phyloP scores from a whole-genome alignment of 2,113 vertebrate genomes.

The Pedetes capensis region DNA sequence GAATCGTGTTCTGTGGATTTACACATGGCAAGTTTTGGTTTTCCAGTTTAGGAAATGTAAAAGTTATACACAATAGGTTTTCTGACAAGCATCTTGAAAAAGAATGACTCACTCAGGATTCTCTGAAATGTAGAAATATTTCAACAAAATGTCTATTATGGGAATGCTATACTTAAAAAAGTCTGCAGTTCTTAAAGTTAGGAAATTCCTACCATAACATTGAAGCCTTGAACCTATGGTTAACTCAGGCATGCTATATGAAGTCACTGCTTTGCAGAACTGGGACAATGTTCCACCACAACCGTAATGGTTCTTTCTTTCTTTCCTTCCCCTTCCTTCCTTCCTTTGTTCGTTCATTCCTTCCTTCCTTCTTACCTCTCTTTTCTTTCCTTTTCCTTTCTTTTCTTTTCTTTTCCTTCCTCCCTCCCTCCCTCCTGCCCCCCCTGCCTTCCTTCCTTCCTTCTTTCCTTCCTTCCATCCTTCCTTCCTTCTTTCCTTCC shows the following conservation, averaged over 20 bases:
- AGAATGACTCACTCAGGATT: neutral
- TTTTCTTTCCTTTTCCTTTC: too few species aligned
- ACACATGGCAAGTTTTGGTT: neutral
- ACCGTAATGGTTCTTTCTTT: too few species aligned
- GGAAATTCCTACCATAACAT: neutral
- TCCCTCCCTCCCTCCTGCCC: too few species aligned
- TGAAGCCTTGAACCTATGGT: neutral
- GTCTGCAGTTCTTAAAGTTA: conserved; percentile 31
- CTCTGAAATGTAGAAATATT: neutral
- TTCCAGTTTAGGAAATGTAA: conserved; percentile 2
- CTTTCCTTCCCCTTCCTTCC: too few species aligned
- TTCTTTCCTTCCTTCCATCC: too few species aligned
- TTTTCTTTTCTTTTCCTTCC: too few species aligned
- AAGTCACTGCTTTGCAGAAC: neutral
- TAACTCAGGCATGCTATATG: too few species aligned
- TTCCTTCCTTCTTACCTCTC: too few species aligned
- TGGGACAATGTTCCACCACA: neutral
- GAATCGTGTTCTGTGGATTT: neutral
- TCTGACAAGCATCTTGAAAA: conserved; percentile 23
- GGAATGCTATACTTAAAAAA: conserved; percentile 15
- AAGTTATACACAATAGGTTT: conserved; percentile 16
- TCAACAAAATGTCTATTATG: conserved; percentile 11
- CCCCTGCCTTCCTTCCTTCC: too few species aligned
- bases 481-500: too few species aligned
- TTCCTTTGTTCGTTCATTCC: too few species aligned